These are phyloP conservation scores for Natator depressus DNA, from an alignment of 2,113 vertebrate species.

Conservation along the genomic window DNA sequence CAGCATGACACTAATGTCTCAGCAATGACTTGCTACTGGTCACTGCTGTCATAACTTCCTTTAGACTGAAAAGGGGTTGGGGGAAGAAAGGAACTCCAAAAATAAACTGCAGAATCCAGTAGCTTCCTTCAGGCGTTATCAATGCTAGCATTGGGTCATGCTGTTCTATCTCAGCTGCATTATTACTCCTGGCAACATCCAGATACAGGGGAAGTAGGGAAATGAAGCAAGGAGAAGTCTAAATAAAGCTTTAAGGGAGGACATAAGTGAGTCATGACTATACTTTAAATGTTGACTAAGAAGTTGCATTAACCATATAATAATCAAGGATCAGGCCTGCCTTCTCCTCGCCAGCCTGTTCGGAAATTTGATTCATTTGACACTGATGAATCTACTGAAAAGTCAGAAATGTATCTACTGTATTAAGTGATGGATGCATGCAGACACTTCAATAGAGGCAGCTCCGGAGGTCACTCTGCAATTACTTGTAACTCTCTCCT, in stretches of 20 bases:
- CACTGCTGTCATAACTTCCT: background rate
- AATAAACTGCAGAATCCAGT: background rate
- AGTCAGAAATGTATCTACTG: background rate
- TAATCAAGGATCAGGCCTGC: background rate
- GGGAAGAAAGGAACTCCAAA: constrained; percentile 7
- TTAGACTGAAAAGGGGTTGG: background rate
- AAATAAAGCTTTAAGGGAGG: background rate
- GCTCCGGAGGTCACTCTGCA: background rate
- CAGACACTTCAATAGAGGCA: background rate
- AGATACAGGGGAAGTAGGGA: background rate
- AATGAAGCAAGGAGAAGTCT: background rate
- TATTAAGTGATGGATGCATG: background rate
- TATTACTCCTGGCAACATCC: constrained; percentile 9
- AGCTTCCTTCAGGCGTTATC: constrained; percentile 51
- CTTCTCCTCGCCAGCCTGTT: background rate
- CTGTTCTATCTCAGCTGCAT: background rate
- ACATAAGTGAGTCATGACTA: background rate
- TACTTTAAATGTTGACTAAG: background rate
- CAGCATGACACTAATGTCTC: background rate
- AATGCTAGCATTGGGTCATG: background rate
- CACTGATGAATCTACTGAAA: background rate
- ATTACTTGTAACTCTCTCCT: background rate
- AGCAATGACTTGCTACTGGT: background rate
- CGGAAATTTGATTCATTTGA: constrained; percentile 19
- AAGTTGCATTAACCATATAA: accelerated